phyloP scores from a whole-genome alignment of 2,888 invertebrate species.

The Resseliella maxima region DNA sequence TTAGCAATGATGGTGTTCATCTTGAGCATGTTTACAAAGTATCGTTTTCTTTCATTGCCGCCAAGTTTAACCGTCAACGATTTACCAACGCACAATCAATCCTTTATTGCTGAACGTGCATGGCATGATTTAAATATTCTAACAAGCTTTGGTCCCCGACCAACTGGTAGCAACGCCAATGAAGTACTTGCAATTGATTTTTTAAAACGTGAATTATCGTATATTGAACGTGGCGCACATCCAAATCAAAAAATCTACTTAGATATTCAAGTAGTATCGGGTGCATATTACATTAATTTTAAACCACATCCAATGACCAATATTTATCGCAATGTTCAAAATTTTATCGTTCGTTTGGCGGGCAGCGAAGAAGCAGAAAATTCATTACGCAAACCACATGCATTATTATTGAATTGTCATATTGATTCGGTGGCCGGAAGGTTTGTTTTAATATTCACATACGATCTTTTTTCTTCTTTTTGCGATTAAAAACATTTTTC shows the following conservation, averaged over 20 bases:
- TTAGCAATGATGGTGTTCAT: constrained; percentile 60
- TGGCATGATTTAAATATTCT: constrained; percentile 74
- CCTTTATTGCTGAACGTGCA: constrained; percentile 75
- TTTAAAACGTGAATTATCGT: constrained; percentile 70
- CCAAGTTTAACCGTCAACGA: constrained; percentile 61
- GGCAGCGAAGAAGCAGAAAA: constrained; percentile 67
- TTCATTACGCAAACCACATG: constrained; percentile 64
- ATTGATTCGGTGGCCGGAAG: constrained; percentile 90
- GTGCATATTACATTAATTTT: constrained; percentile 81
- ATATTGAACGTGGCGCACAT: constrained; percentile 69
- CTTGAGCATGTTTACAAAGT: constrained; percentile 61
- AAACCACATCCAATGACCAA: constrained; percentile 81
- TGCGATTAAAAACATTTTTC: background rate
- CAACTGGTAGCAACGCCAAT: constrained; percentile 82
- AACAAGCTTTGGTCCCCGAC: constrained; percentile 73
- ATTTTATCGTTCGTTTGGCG: constrained; percentile 80
- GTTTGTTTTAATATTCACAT: constrained; percentile 73
- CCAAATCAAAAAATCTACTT: constrained; percentile 72
- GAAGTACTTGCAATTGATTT: constrained; percentile 77
- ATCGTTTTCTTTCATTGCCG: constrained; percentile 62
- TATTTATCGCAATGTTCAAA: constrained; percentile 84
- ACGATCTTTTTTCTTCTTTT: background rate
- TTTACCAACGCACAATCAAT: constrained; percentile 59
- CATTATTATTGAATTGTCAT: constrained; percentile 89
- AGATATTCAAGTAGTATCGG: constrained; percentile 77